Base-by-base conservation (phyloP, 2,113 vertebrate species). In the Chaetodon auriga region DNA sequence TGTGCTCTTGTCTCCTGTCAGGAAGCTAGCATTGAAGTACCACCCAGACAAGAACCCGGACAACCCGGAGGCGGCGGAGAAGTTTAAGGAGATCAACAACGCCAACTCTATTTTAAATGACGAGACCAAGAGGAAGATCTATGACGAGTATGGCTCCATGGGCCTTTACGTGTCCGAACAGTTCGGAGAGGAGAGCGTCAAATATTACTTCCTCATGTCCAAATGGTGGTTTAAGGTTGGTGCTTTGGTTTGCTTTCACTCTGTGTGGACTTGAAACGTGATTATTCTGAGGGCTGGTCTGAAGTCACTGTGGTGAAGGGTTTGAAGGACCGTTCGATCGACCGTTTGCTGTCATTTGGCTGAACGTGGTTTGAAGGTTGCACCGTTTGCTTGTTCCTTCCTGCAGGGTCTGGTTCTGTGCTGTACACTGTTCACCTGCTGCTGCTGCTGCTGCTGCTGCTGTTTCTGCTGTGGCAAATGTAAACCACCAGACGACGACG, bases 41-140 rank as follows among this genome's bases (percentile, higher is more conserved):
- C 98, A 99, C 68, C 98, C 98, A 0, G 98, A 99, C 90, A 99
- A 99, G 92, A 99, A 99, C 93, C 97, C 97, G 0, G 97, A 97
- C 21, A 95, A 99, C 68, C 94, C 96, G 0, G 95, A 97, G 64
- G 97, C 97, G 0, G 96, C 96, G 0, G 98, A 99, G 82, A 96
- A 97, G 84, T 99, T 99, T 86, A 99, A 99, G 93, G 98, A 99
- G 94, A 98, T 99, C 84, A 99, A 99, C 95, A 96, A 95, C 49
- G 98, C 98, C 54, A 97, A 99, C 83, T 91, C 96, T 1, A 95
- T 97, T 2, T 93, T 99, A 38, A 96, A 95, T 8, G 97, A 99
- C 43, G 94, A 94, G 18, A 96, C 93, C 90, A 97, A 97, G 90
- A 94, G 96, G 65, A 96, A 91, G 80, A 96, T 99, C 71, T 99